Evolutionary conservation across 2,797 vertebrate genomes (phyloP), one percentile per base, ranked within the genome.

Genomic region (Simalia tracyae): DNA sequence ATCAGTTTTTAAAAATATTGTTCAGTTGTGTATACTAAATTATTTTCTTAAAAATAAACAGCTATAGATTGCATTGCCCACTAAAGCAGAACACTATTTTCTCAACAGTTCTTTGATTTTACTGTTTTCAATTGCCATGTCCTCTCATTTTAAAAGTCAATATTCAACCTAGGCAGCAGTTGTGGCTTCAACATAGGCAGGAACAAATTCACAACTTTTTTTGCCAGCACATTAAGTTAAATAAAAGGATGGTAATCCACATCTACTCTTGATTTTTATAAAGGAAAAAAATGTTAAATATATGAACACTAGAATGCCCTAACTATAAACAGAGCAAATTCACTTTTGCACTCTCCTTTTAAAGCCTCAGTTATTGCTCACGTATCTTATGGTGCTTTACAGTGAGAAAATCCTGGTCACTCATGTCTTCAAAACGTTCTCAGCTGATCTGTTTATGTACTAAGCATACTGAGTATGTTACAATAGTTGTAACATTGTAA

Each of bases 361-460:
- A 17, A 42, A 84, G 22, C 14, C 12, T 8, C 12, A 81, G 31
- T 89, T 7, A 60, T 61, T 60, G 36, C 36, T 42, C 31, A 28
- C 61, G 57, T 56, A 8, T 81, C n/a, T 89, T 66, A 68, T 19
- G 7, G n/a, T 36, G 31, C 24, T 17, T 11, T 87, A 1, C 12
- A 46, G 42, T 54, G 28, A 76, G 9, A 24, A 56, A 87, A 63
- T 6, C 6, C 22, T 76, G 64, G 28, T 22, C 46, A 64, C 26
- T 87, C 90, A 94, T 88, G 87, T 88, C 94, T 94, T 94, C 91
- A 86, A 72, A 89, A 66, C 24, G 31, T 54, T n/a, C 64, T 64
- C 22, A 63, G 36, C 11, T 84, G 28, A 57, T 11, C n/a, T 22
- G 28, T 84, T 4, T 28, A 6, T 88, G 28, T 84, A 92, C 36